Conservation (phyloP, 2,888 invertebrate genomes). For the Altica lythri region DNA sequence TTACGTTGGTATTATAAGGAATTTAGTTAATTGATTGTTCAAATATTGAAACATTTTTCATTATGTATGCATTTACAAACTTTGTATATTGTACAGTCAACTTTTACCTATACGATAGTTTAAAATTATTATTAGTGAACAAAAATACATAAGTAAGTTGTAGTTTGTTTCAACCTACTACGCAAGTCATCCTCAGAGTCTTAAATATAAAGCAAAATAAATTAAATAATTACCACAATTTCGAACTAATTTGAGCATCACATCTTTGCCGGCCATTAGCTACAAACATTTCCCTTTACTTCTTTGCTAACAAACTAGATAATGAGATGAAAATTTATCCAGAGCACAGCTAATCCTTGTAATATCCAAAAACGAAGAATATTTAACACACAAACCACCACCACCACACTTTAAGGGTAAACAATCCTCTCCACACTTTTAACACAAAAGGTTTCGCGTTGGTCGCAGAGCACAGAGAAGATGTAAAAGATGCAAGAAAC, state of each 20-base stretch:
- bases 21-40: no score
- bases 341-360: conserved; percentile 14
- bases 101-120: no score
- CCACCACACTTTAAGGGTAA: conserved; percentile 1
- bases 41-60: no score
- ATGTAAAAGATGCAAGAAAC: conserved; percentile 9
- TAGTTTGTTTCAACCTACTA: no score
- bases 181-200: conserved; percentile 30
- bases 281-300: conserved; percentile 19
- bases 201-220: conserved; percentile 26
- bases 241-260: conserved; percentile 24
- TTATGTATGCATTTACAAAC: no score
- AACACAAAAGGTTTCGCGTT: no score
- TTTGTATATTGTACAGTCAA: no score
- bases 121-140: no score
- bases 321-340: no score
- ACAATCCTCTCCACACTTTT: no score
- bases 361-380: conserved; percentile 8
- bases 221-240: conserved; percentile 42
- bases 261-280: conserved; percentile 24
- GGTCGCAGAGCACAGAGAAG: conserved; percentile 10
- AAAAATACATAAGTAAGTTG: no score
- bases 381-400: conserved; percentile 1
- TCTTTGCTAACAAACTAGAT: conserved; percentile 10
- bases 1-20: no score